Evolutionary conservation across 2,113 vertebrate genomes (phyloP).

Genomic region (Halichoeres trimaculatus): DNA sequence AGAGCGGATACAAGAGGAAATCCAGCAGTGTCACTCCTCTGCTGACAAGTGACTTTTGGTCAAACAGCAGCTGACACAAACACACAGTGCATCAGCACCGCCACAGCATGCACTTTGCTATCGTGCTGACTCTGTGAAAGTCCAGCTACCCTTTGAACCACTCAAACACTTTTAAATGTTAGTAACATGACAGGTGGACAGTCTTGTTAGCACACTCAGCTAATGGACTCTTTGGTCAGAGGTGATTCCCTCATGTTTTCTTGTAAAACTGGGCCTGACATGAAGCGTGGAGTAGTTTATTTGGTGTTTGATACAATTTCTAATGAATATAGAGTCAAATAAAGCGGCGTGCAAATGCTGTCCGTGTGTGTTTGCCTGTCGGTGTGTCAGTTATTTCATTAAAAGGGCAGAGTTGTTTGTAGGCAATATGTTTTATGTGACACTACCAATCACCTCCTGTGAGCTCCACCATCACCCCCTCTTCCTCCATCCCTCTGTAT

Average conservation of each 20-base stretch:
- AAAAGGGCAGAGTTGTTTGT: constrained; percentile 68
- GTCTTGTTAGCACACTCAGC: constrained; percentile 10
- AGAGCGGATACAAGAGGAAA: constrained; percentile 38
- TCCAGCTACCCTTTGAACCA: constrained; percentile 49
- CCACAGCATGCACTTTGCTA: constrained; percentile 26
- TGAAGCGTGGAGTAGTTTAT: constrained; percentile 1
- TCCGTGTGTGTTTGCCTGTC: constrained; percentile 12
- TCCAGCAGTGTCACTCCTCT: constrained; percentile 40
- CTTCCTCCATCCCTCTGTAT: neutral
- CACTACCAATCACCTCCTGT: constrained; percentile 48
- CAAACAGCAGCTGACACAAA: constrained; percentile 63
- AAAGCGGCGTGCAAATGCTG: constrained; percentile 20
- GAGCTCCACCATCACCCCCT: constrained; percentile 13
- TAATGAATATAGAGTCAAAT: constrained; percentile 11
- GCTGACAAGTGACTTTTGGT: constrained; percentile 50
- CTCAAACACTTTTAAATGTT: constrained; percentile 38
- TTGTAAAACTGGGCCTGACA: constrained; percentile 10
- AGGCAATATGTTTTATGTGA: constrained; percentile 45
- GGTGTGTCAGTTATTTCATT: constrained; percentile 63
- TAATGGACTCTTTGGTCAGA: neutral
- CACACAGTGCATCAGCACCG: constrained; percentile 35
- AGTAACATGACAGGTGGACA: constrained; percentile 35
- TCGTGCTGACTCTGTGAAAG: constrained; percentile 63
- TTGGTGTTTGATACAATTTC: constrained; percentile 5
- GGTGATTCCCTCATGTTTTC: neutral